These are phyloP conservation scores for Arvicanthis niloticus DNA, from an alignment of 2,113 vertebrate species.

Conservation along the genomic window DNA sequence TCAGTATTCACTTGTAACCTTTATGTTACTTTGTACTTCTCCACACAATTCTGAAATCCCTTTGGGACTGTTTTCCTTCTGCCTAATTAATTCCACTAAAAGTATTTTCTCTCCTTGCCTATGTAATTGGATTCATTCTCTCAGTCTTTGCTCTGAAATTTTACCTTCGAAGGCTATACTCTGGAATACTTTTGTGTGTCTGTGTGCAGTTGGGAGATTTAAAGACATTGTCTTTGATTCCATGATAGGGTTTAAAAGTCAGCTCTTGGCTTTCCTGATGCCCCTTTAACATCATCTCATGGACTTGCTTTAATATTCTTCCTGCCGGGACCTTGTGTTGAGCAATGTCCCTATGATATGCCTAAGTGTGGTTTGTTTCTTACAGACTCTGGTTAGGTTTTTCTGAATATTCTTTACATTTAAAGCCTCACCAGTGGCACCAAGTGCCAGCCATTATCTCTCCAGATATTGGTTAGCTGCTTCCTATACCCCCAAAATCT, in stretches of 20 bases:
- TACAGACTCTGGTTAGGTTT: not conserved
- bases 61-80: conserved; percentile 22
- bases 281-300: not conserved
- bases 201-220: not conserved
- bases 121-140: not conserved
- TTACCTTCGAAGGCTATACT: not conserved
- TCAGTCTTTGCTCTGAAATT: not conserved
- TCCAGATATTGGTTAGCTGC: conserved; percentile 10
- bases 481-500: not conserved
- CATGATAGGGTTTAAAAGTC: not conserved
- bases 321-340: not conserved
- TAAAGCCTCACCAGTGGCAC: not conserved
- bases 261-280: not conserved
- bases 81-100: not conserved
- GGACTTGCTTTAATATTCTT: not conserved
- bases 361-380: not conserved
- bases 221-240: conserved; percentile 11
- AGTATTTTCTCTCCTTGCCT: not conserved
- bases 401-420: not conserved
- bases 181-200: not conserved
- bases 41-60: not conserved
- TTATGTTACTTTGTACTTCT: not conserved
- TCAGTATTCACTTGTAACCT: not conserved
- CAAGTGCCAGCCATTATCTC: not conserved
- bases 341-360: not conserved